Evolutionary conservation across 2,113 vertebrate species (phyloP).

Genomic region (Gallinago jamesoni): DNA sequence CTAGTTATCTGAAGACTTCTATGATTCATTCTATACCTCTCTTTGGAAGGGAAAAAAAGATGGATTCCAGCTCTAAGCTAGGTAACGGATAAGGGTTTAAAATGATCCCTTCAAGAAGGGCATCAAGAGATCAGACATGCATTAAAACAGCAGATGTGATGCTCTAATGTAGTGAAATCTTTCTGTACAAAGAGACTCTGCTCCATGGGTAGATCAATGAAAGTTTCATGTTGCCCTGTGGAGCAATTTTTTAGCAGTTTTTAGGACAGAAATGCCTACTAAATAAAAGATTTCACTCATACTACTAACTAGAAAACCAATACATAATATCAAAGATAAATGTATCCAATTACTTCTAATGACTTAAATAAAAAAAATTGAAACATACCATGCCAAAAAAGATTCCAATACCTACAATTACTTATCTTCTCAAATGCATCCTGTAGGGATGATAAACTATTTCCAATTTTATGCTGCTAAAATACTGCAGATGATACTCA

Average conservation of each 20-base stretch:
- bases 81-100: neutral
- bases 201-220: neutral
- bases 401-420: neutral
- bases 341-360: neutral
- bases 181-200: neutral
- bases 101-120: neutral
- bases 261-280: neutral
- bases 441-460: neutral
- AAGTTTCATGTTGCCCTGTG: neutral
- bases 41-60: neutral
- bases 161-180: neutral
- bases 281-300: neutral
- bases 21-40: neutral
- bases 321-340: neutral
- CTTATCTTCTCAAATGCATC: neutral
- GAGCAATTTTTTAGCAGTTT: neutral
- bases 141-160: neutral
- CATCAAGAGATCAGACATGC: neutral
- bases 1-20: neutral
- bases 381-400: neutral
- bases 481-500: neutral
- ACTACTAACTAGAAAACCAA: neutral
- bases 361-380: neutral
- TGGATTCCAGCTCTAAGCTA: neutral
- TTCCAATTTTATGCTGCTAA: neutral